Percentiles rank a stretch among this genome's conserved stretches.
phyloP scores from a whole-genome alignment of 2,888 invertebrate species.

The Xanthorhoe designata region DNA sequence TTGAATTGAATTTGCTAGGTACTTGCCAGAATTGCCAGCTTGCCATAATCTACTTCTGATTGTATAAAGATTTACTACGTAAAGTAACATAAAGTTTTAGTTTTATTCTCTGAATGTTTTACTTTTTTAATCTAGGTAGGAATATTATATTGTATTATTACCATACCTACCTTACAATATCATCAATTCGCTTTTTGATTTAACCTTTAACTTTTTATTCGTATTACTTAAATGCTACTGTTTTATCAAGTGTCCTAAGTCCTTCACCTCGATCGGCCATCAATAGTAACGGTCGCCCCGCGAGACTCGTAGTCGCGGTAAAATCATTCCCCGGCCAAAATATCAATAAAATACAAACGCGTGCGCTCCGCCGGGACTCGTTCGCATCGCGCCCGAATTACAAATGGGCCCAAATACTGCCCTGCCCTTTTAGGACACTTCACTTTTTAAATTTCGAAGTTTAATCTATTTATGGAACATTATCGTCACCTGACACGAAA shows the following conservation, averaged over 20 bases:
- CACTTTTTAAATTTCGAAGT: conserved; percentile 57
- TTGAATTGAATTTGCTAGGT: too few relatives aligned
- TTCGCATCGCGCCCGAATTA: conserved; percentile 68
- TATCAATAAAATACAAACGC: conserved; percentile 83
- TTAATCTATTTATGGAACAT: not conserved
- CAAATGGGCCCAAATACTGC: conserved; percentile 69
- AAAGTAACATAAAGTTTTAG: not conserved
- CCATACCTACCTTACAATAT: too few relatives aligned
- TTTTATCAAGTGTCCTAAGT: conserved; percentile 46
- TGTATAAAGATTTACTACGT: too few relatives aligned
- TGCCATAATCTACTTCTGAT: too few relatives aligned
- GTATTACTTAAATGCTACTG: not conserved
- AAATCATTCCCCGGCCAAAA: conserved; percentile 83
- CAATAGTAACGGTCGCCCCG: conserved; percentile 76
- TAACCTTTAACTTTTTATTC: not conserved
- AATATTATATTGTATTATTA: too few relatives aligned
- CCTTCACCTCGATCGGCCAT: conserved; percentile 65
- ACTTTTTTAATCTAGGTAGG: too few relatives aligned
- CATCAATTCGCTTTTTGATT: too few relatives aligned
- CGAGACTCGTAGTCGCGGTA: conserved; percentile 74
- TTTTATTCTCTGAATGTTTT: not conserved
- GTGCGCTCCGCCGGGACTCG: conserved; percentile 63
- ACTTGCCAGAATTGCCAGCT: too few relatives aligned
- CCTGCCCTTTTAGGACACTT: conserved; percentile 79
- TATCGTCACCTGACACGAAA: not conserved